These are phyloP conservation scores for Polietes domitor DNA, from an alignment of 2,888 invertebrate genomes.

Conservation along the genomic window DNA sequence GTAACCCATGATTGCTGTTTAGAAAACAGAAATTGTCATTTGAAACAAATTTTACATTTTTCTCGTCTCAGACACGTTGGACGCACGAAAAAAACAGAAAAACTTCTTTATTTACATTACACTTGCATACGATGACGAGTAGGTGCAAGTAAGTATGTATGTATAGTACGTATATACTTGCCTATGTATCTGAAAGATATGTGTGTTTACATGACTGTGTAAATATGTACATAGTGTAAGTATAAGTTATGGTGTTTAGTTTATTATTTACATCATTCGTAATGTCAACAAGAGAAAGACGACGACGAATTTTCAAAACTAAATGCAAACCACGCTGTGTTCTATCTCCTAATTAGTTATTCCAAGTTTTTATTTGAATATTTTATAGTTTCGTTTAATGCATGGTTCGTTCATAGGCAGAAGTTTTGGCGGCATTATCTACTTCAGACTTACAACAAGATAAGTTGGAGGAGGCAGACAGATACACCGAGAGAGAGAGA, in stretches of 20 bases:
- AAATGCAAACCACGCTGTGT: not conserved
- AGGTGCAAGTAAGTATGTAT: not conserved
- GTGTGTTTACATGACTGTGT: not conserved
- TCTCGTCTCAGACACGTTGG: not conserved
- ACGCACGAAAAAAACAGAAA: not conserved
- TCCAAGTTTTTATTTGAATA: slow-evolving; percentile 3
- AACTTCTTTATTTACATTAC: slow-evolving; percentile 40
- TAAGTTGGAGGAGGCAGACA: too few relatives aligned
- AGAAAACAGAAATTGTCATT: slow-evolving; percentile 5
- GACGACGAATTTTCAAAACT: not conserved
- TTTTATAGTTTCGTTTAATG: not conserved
- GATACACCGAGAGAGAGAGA: too few relatives aligned
- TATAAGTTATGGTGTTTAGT: slow-evolving; percentile 15
- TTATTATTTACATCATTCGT: slow-evolving; percentile 4
- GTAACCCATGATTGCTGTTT: not conserved
- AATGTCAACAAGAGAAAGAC: not conserved
- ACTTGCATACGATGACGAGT: not conserved
- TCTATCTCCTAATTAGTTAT: not conserved
- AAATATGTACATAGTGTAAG: slow-evolving; percentile 7
- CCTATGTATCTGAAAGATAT: not conserved
- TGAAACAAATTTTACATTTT: slow-evolving; percentile 10
- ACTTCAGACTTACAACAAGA: too few relatives aligned
- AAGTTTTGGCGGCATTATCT: not conserved
- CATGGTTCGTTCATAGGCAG: not conserved
- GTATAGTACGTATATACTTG: not conserved